These are phyloP conservation scores for Neodon shergylaensis DNA, from an alignment of 2,113 vertebrate genomes.

Conservation along the genomic window DNA sequence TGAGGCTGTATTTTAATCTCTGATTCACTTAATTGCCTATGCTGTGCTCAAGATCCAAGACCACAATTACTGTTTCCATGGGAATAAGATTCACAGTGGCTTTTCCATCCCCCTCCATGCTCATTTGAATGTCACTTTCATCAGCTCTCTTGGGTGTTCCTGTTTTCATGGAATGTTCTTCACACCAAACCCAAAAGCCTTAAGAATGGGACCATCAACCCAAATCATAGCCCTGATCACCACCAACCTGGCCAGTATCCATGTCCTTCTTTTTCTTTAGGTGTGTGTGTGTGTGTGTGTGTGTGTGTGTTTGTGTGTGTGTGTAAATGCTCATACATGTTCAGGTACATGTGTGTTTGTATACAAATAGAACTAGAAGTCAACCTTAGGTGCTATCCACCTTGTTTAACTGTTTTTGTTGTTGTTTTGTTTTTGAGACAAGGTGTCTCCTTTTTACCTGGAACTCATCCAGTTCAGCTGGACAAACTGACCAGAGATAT, in stretches of 20 bases:
- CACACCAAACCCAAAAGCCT: background rate
- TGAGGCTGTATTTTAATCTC: conserved; percentile 40
- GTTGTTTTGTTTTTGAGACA: background rate
- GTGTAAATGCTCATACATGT: background rate
- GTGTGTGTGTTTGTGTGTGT: background rate
- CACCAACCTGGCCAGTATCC: background rate
- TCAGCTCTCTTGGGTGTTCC: background rate
- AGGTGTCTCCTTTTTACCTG: background rate
- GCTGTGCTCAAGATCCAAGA: conserved; percentile 52
- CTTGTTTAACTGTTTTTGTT: background rate
- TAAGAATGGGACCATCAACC: background rate
- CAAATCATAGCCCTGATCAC: background rate
- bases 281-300: background rate
- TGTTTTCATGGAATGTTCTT: background rate
- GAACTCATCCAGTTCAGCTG: background rate
- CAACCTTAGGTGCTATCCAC: background rate
- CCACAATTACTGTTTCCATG: conserved; percentile 59
- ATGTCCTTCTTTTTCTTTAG: background rate
- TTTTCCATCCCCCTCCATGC: background rate
- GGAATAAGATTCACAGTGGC: background rate
- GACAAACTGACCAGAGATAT: background rate
- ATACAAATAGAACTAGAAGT: background rate
- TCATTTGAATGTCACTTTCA: background rate
- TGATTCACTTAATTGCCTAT: conserved; percentile 54
- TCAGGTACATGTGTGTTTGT: background rate